Conservation (phyloP, 1,140 invertebrate species). For the Odontomachus brunneus region DNA sequence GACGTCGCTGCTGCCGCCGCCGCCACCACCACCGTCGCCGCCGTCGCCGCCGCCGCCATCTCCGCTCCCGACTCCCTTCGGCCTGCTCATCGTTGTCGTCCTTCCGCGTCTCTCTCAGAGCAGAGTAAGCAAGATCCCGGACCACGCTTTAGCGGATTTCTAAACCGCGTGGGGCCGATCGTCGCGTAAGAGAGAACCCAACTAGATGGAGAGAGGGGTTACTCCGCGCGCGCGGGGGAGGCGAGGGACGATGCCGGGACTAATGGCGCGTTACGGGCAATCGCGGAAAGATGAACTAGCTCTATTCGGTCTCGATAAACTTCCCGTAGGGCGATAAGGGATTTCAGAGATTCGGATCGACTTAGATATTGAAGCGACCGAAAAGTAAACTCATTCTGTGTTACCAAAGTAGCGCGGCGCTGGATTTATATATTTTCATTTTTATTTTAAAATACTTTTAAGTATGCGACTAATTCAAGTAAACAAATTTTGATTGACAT, state of each 20-base stretch:
- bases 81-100: constrained; percentile 27
- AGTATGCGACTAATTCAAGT: neutral
- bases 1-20: neutral
- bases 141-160: constrained; percentile 58
- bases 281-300: constrained; percentile 57
- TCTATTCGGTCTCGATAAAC: constrained; percentile 54
- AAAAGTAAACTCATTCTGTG: neutral
- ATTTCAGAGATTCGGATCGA: constrained; percentile 34
- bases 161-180: constrained; percentile 72
- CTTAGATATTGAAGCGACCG: neutral
- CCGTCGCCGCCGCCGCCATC: constrained; percentile 24
- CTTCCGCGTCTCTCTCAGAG: constrained; percentile 14
- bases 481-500: neutral
- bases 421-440: neutral
- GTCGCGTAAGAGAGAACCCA: constrained; percentile 33
- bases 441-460: too few relatives aligned
- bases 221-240: constrained; percentile 6
- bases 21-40: constrained; percentile 2
- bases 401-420: neutral
- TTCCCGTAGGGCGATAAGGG: constrained; percentile 41
- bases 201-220: constrained; percentile 4
- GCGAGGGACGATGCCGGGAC: neutral
- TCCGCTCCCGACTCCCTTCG: constrained; percentile 30
- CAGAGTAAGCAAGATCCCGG: constrained; percentile 62
- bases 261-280: constrained; percentile 57